Evolutionary conservation across 2,797 vertebrate genomes (phyloP).

Genomic region (Sebastes itinus): DNA sequence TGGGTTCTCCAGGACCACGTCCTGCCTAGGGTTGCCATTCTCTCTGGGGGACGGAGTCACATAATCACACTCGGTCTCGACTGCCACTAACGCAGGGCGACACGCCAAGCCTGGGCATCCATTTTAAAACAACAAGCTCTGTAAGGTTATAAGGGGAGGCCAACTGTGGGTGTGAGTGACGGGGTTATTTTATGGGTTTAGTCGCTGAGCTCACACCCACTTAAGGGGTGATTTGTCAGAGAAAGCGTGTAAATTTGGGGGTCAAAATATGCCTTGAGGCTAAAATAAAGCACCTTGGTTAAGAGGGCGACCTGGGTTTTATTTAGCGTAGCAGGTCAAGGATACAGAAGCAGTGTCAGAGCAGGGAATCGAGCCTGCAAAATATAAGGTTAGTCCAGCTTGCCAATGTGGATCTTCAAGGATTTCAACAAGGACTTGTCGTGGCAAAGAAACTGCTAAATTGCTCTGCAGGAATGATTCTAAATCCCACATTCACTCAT

Average conservation of each 20-base stretch:
- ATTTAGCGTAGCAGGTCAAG: constrained; percentile 79
- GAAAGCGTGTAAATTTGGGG: constrained; percentile 63
- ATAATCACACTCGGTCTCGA: constrained; percentile 83
- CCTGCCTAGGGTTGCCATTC: constrained; percentile 90
- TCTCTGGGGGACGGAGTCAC: constrained; percentile 88
- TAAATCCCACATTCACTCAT: constrained; percentile 67
- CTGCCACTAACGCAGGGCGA: constrained; percentile 78
- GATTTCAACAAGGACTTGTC: constrained; percentile 51
- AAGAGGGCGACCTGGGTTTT: constrained; percentile 70
- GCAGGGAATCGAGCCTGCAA: constrained; percentile 72
- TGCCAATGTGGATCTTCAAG: constrained; percentile 61
- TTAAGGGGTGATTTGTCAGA: constrained; percentile 45
- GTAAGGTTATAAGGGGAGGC: constrained; percentile 67
- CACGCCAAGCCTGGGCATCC: constrained; percentile 86
- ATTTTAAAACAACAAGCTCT: constrained; percentile 82
- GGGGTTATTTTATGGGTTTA: constrained; percentile 80
- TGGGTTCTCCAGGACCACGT: constrained; percentile 91
- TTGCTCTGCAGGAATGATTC: constrained; percentile 56
- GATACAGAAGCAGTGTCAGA: constrained; percentile 78
- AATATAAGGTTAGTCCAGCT: constrained; percentile 80
- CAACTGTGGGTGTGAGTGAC: constrained; percentile 68
- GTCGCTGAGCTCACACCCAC: constrained; percentile 65
- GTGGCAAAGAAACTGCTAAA: constrained; percentile 59
- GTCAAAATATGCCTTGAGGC: constrained; percentile 65
- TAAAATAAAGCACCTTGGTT: constrained; percentile 76